These are phyloP conservation scores for Cirrhinus molitorella DNA, from an alignment of 2,797 vertebrate genomes.

Conservation along the genomic window DNA sequence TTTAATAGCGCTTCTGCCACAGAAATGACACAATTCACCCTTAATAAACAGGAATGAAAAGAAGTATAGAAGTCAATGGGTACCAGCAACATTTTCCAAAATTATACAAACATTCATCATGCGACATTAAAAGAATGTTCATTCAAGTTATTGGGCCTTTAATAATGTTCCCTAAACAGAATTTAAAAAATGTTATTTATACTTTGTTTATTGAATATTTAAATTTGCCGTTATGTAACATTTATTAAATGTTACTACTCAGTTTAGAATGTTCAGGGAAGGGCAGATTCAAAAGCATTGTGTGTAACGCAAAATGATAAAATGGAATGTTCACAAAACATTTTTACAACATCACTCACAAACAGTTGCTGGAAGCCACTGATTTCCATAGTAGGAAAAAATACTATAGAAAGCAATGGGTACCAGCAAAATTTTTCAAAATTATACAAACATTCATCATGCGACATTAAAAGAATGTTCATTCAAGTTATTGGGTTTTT, in stretches of 20 bases:
- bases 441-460: too few relatives aligned
- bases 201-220: not conserved
- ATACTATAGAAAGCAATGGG: not conserved
- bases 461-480: too few relatives aligned
- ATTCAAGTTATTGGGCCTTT: too few relatives aligned
- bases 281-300: not conserved
- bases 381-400: not conserved
- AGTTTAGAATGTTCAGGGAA: not conserved
- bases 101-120: not conserved
- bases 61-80: too few relatives aligned
- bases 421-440: not conserved
- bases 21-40: not conserved
- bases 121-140: not conserved
- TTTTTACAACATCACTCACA: not conserved
- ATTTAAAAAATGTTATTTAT: not conserved
- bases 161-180: not conserved
- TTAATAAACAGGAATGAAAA: conserved; percentile 58
- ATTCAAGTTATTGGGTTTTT: too few relatives aligned
- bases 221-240: not conserved
- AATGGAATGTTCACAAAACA: not conserved
- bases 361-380: not conserved
- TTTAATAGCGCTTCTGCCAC: not conserved
- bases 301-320: not conserved
- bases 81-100: too few relatives aligned
- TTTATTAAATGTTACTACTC: not conserved